Base-by-base conservation (phyloP, 1,140 invertebrate species). In the Drosophila punjabiensis region DNA sequence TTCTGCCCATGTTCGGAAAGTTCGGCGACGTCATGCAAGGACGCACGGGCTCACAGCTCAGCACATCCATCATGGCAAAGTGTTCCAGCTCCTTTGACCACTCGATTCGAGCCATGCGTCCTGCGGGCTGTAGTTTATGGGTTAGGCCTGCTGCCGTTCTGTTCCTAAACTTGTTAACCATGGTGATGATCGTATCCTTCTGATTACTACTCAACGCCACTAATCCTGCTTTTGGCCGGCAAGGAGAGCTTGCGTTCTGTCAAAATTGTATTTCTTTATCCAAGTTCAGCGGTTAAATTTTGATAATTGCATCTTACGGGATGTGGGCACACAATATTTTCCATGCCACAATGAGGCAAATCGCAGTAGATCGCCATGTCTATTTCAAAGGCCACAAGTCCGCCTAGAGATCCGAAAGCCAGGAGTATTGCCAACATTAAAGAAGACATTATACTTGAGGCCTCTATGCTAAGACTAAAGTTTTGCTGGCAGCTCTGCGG, bases 341-440 rank as follows among this genome's bases (percentile, higher is more conserved):
- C 20, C 10, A n/a, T 55, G 0, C 60, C 64, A 13, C 82, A 85
- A 45, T 41, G 39, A 0, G 47, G 33, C 48, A 61, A 20, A 39
- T 18, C 20, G 18, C 82, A 86, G 37, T 81, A 69, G 2, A 20
- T 30, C 1, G n/a, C 18, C 4, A 39, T 20, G 24, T 47, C 32
- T n/a, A 65, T 68, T 10, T 45, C 1, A 30, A 52, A 76, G 3
- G 35, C 61, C 14, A 10, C 8, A 7, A 63, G 13, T 10, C 30
- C 35, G 1, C 5, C 9, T 18, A 55, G 7, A 9, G 13, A 70
- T 20, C 63, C n/a, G 2, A 28, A 30, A 10, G 47, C 18, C 32
- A 67, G 16, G 9, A 67, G 6, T 8, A 55, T 30, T 5, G 13
- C 8, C n/a, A 11, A 8, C 8, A 37, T 8, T 11, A 41, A 39